These are phyloP conservation scores for Nasonia longicornis DNA, from an alignment of 1,140 invertebrate species.

Conservation along the genomic window DNA sequence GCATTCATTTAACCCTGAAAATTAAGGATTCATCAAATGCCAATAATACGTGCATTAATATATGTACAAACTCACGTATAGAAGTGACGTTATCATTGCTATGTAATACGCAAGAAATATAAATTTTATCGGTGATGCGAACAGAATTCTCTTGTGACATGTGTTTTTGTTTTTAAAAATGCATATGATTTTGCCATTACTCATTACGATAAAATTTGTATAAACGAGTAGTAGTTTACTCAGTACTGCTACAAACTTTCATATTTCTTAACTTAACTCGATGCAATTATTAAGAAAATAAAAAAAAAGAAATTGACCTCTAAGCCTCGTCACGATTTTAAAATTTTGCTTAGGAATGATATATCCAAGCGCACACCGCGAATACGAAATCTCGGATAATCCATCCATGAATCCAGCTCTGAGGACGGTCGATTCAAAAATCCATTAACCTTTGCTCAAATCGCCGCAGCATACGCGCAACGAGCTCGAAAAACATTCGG, in stretches of 20 bases:
- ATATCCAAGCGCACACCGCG: not conserved
- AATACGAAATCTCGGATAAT: not conserved
- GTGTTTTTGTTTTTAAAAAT: not conserved
- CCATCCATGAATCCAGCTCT: not conserved
- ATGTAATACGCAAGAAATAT: not conserved
- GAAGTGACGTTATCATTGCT: not conserved
- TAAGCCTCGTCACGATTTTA: too few species aligned
- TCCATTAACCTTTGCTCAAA: not conserved
- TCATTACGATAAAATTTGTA: too few species aligned
- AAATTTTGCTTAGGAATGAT: too few species aligned
- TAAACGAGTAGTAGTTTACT: too few species aligned
- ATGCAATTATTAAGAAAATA: too few species aligned
- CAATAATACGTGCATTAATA: not conserved
- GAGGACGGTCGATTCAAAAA: not conserved
- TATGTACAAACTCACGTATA: not conserved
- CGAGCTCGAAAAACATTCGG: not conserved
- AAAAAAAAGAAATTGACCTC: too few species aligned
- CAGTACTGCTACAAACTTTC: too few species aligned
- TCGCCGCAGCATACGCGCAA: not conserved
- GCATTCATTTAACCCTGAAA: not conserved
- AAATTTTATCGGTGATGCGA: not conserved
- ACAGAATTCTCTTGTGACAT: not conserved
- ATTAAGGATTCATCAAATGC: slow-evolving; percentile 5
- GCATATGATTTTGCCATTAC: too few species aligned
- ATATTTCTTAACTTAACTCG: too few species aligned